Conservation (phyloP, 2,797 vertebrate species). For the Tolypeutes matacus region DNA sequence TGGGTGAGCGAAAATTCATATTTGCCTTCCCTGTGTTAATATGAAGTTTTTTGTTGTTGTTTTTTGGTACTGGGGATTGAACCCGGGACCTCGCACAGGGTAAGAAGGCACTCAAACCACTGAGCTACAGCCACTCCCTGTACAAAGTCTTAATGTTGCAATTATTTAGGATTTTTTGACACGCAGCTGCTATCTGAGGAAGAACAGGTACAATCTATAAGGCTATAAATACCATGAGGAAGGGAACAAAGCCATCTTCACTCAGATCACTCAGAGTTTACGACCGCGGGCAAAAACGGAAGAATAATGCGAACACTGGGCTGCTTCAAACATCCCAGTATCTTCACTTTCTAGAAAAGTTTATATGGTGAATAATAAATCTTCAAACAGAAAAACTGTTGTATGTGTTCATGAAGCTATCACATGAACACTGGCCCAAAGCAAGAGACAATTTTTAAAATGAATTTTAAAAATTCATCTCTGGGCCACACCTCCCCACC, state of each 20-base stretch:
- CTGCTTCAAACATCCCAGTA: slow-evolving; percentile 21
- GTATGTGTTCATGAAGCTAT: not conserved
- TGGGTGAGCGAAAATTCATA: slow-evolving; percentile 31
- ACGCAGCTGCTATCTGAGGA: not conserved
- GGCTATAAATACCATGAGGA: not conserved
- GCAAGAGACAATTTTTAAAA: not conserved
- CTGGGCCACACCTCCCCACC: not conserved
- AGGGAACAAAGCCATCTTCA: not conserved
- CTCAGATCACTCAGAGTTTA: not conserved
- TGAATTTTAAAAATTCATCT: not conserved
- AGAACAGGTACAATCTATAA: not conserved
- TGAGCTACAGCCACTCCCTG: no score
- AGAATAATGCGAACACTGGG: not conserved
- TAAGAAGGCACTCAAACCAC: no score
- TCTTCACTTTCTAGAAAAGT: slow-evolving; percentile 48
- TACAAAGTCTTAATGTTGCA: not conserved
- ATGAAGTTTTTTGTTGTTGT: not conserved
- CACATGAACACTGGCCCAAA: slow-evolving; percentile 34
- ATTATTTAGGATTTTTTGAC: slow-evolving; percentile 21
- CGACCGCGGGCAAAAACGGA: not conserved
- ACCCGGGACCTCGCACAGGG: no score
- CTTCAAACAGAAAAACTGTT: slow-evolving; percentile 26
- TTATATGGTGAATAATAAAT: not conserved
- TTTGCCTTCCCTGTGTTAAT: slow-evolving; percentile 10
- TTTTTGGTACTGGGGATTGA: no score